A percentile compares a stretch with the other conserved stretches of the same genome.
phyloP scores from a whole-genome alignment of 1,140 invertebrate genomes.

The Paraescarpia echinospica region DNA sequence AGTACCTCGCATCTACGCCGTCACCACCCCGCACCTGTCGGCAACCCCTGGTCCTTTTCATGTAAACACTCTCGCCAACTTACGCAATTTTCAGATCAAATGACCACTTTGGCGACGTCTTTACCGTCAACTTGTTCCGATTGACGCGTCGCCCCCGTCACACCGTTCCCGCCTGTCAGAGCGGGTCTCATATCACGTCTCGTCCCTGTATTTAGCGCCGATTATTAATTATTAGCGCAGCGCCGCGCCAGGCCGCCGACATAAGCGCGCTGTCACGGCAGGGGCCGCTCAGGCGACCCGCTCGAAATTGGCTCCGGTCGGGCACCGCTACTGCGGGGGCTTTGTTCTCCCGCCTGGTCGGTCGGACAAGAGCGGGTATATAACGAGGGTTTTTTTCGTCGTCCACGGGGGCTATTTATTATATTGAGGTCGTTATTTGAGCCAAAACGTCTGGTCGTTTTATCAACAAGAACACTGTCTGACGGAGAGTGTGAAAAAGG shows the following conservation, averaged over 20 bases:
- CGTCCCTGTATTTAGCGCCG: background rate
- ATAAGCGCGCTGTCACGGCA: background rate
- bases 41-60: background rate
- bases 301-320: background rate
- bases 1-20: background rate
- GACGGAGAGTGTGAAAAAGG: background rate
- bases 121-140: background rate
- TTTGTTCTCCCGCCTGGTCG: background rate
- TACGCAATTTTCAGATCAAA: slow-evolving; percentile 6
- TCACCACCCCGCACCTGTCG: background rate
- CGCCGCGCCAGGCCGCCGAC: background rate
- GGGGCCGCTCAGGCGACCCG: background rate
- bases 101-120: slow-evolving; percentile 3
- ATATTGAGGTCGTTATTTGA: background rate
- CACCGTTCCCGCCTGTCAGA: background rate
- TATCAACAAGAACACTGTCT: background rate
- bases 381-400: background rate
- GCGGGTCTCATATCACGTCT: background rate
- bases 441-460: background rate
- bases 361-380: background rate
- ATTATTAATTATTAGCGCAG: slow-evolving; percentile 1
- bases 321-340: too few species aligned
- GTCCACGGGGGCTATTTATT: background rate
- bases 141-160: background rate
- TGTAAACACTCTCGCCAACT: background rate